These are phyloP conservation scores for Proteles cristata DNA, from an alignment of 2,113 vertebrate species.

Conservation along the genomic window DNA sequence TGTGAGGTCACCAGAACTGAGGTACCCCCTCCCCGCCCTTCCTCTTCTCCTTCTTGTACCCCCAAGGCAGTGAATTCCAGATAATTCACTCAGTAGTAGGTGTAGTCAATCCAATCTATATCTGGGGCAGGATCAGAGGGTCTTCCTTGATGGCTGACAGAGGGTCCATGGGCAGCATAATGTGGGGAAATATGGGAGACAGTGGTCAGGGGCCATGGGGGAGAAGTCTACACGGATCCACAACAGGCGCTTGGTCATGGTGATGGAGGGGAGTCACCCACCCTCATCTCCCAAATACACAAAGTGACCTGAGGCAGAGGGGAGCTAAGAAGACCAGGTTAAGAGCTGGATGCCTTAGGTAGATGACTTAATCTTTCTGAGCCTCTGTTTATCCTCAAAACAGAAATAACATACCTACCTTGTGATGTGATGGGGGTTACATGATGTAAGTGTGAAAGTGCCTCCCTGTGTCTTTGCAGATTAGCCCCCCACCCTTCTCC, in stretches of 20 bases:
- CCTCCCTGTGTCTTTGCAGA: fast-evolving
- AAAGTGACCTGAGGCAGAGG: neutral
- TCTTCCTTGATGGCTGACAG: neutral
- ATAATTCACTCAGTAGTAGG: neutral
- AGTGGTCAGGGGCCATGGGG: neutral
- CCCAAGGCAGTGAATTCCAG: neutral
- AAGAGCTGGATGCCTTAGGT: neutral
- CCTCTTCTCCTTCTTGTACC: neutral
- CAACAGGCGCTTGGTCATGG: fast-evolving
- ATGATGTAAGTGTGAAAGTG: neutral
- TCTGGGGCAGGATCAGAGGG: neutral
- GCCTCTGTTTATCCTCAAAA: neutral
- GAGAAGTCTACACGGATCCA: neutral
- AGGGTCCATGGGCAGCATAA: neutral
- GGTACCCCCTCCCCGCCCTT: fast-evolving
- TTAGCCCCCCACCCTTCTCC: neutral
- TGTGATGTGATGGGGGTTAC: neutral
- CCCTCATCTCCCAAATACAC: too few relatives aligned
- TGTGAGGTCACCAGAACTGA: neutral
- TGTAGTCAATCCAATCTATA: neutral
- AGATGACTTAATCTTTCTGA: neutral
- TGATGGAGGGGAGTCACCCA: too few relatives aligned
- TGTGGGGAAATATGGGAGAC: neutral
- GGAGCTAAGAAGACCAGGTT: neutral
- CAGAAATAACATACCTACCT: too few relatives aligned